Evolutionary conservation across 2,888 invertebrate species (phyloP).

Genomic region (Podabrus alpinus): DNA sequence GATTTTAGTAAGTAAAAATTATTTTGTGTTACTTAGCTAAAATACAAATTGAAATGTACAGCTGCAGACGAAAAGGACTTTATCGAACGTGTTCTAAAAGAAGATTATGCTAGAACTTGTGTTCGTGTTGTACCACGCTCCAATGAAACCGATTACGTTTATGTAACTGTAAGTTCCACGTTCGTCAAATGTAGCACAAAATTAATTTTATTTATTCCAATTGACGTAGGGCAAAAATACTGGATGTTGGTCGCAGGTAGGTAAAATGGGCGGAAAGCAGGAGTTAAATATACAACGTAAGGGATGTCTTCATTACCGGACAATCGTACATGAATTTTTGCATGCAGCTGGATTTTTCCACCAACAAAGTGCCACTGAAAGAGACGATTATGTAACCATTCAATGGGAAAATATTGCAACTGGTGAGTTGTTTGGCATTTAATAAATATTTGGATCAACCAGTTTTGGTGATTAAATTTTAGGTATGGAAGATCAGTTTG

Average conservation of each 20-base stretch:
- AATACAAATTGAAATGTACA: not conserved
- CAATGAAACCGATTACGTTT: slow-evolving; percentile 9
- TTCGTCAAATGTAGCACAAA: not conserved
- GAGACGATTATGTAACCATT: slow-evolving; percentile 76
- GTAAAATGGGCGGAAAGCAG: slow-evolving; percentile 2
- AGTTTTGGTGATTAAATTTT: not conserved
- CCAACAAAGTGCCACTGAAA: slow-evolving; percentile 80
- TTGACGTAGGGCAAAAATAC: slow-evolving; percentile 1
- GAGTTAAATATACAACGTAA: slow-evolving; percentile 42
- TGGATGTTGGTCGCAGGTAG: slow-evolving; percentile 3
- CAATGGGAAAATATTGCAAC: slow-evolving; percentile 71
- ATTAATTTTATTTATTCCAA: not conserved
- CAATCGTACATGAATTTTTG: slow-evolving; percentile 76
- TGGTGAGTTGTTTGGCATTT: slow-evolving; percentile 51
- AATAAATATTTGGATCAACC: too few species aligned
- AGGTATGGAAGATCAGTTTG: slow-evolving; percentile 55
- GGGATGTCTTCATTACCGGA: slow-evolving; percentile 53
- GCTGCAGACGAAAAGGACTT: not conserved
- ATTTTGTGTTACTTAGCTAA: not conserved
- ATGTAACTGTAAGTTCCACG: slow-evolving; percentile 10
- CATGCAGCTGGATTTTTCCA: slow-evolving; percentile 84
- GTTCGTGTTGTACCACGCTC: slow-evolving; percentile 2
- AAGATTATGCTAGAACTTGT: slow-evolving; percentile 9
- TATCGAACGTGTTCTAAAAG: not conserved
- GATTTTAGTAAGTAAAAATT: not conserved